Evolutionary conservation across 2,113 vertebrate genomes (phyloP).

Genomic region (Rousettus leschenaultii): DNA sequence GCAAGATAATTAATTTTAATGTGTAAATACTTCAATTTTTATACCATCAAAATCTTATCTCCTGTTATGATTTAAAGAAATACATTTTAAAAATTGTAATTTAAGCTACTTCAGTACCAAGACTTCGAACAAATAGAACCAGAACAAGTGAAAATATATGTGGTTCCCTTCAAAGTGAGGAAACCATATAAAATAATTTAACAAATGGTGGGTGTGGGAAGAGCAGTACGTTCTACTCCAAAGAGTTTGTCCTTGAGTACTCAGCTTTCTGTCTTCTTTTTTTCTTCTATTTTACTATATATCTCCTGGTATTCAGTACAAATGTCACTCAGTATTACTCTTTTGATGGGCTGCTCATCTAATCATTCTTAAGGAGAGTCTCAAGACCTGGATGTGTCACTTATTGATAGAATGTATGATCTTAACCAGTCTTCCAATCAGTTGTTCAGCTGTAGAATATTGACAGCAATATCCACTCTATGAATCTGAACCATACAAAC

Average conservation of each 20-base stretch:
- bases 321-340: not conserved
- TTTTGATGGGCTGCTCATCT: not conserved
- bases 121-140: not conserved
- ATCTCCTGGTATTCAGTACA: not conserved
- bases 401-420: not conserved
- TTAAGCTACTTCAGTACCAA: not conserved
- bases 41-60: not conserved
- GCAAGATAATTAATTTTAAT: not conserved
- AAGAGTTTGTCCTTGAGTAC: not conserved
- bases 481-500: not conserved
- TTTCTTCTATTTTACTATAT: not conserved
- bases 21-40: not conserved
- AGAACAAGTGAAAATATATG: not conserved
- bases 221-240: not conserved
- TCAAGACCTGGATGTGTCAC: not conserved
- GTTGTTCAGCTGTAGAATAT: not conserved
- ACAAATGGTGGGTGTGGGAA: no score
- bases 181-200: not conserved
- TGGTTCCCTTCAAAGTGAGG: not conserved
- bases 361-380: not conserved
- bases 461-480: not conserved
- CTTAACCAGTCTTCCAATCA: not conserved
- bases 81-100: not conserved
- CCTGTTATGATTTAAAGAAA: not conserved
- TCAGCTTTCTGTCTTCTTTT: not conserved